Conservation (phyloP, 2,113 vertebrate species). For the Myrmecobius fasciatus region DNA sequence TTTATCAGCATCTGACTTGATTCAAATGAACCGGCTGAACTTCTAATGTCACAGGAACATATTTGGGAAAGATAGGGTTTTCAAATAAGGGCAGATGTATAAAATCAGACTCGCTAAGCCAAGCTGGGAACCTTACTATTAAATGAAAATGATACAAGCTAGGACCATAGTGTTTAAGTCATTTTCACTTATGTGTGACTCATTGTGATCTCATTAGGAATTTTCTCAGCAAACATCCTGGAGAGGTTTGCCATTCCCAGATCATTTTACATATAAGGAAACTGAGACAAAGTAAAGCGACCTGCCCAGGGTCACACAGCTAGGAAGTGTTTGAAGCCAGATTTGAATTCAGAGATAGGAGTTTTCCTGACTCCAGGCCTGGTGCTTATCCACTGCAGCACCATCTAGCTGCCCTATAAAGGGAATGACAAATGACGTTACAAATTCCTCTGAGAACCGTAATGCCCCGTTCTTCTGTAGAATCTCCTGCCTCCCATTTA, state of each 20-base stretch:
- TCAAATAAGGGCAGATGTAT: not conserved
- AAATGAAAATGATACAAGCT: conserved; percentile 9
- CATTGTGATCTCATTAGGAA: not conserved
- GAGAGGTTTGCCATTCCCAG: not conserved
- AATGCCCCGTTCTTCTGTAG: not conserved
- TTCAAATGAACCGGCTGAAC: conserved; percentile 43
- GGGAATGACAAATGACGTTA: not conserved
- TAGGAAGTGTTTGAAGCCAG: not conserved
- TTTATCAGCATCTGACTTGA: conserved; percentile 54
- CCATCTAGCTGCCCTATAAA: not conserved
- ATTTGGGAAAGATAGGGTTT: not conserved
- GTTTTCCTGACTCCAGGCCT: not conserved
- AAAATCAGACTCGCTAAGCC: not conserved
- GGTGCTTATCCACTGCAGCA: not conserved
- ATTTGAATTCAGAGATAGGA: not conserved
- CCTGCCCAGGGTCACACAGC: not conserved
- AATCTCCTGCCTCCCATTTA: not conserved
- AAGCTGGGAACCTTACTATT: not conserved
- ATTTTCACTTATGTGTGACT: not conserved
- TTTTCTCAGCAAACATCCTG: not conserved
- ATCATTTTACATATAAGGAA: not conserved
- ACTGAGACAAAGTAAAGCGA: not conserved
- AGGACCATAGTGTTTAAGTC: not conserved
- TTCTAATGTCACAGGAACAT: not conserved
- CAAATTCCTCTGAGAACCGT: not conserved